Evolutionary conservation across 2,888 invertebrate species (phyloP).

Genomic region (Andrena bicolor): DNA sequence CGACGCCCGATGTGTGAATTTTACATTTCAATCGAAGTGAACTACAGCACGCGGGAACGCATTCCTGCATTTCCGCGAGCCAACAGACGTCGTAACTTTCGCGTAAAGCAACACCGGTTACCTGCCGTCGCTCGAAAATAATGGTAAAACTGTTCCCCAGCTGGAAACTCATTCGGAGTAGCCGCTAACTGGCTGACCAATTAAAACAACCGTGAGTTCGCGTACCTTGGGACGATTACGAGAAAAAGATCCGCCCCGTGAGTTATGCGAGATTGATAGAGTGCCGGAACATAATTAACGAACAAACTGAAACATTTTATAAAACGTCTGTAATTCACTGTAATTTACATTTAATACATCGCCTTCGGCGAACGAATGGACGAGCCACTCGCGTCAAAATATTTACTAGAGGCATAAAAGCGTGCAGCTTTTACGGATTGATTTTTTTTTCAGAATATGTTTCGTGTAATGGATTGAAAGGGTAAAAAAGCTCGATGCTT

Average conservation of each 20-base stretch:
- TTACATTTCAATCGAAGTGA: conserved; percentile 56
- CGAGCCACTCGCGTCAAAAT: no score
- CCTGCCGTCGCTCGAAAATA: conserved; percentile 1
- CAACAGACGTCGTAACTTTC: conserved; percentile 42
- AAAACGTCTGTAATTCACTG: background rate
- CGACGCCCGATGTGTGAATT: conserved; percentile 45
- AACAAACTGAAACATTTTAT: background rate
- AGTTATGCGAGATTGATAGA: conserved; percentile 30
- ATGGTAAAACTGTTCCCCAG: background rate
- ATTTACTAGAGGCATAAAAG: no score
- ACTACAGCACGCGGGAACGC: conserved; percentile 1
- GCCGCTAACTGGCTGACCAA: conserved; percentile 13
- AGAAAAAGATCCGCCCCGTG: conserved; percentile 4
- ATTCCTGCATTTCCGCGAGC: conserved; percentile 34
- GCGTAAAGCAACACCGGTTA: background rate
- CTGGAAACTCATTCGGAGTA: background rate
- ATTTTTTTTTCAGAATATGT: no score
- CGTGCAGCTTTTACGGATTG: no score
- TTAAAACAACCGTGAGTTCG: background rate
- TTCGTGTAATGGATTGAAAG: no score
- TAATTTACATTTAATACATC: background rate
- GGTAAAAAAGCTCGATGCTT: no score
- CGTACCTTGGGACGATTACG: background rate
- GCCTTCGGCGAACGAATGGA: no score
- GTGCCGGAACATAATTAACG: conserved; percentile 4